Percentiles rank a stretch among this genome's conserved stretches.
These are phyloP conservation scores for Panulirus ornatus DNA, from an alignment of 1,140 invertebrate genomes.

Conservation along the genomic window DNA sequence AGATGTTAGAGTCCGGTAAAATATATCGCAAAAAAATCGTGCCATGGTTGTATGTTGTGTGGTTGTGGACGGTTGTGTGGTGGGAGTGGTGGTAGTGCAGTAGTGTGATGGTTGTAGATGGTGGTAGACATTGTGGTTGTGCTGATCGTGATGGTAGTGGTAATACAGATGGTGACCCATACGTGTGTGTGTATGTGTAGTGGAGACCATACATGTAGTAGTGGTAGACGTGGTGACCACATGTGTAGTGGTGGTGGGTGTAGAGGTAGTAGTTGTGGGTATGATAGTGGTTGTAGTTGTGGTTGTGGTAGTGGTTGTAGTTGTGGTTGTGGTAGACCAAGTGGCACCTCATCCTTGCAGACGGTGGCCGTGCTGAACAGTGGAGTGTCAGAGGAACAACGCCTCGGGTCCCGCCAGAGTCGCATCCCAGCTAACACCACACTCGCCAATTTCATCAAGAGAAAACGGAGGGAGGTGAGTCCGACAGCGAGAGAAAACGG, in stretches of 20 bases:
- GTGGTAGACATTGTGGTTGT: background rate
- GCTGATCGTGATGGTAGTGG: background rate
- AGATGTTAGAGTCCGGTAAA: too few relatives aligned
- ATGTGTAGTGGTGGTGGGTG: background rate
- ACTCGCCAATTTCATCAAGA: constrained; percentile 29
- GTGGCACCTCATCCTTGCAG: background rate
- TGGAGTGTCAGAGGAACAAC: constrained; percentile 8
- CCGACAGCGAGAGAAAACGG: background rate
- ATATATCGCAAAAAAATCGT: too few relatives aligned
- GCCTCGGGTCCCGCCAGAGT: background rate
- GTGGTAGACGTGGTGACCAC: background rate
- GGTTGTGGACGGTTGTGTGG: background rate
- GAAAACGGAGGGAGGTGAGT: constrained; percentile 14
- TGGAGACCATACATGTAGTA: background rate
- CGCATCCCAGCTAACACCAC: background rate
- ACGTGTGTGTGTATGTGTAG: background rate
- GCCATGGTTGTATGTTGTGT: too few relatives aligned
- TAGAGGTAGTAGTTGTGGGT: background rate
- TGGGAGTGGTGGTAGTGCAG: background rate
- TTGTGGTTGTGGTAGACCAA: background rate
- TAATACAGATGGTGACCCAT: background rate
- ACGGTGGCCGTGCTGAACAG: background rate
- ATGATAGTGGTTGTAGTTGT: background rate
- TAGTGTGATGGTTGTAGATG: background rate
- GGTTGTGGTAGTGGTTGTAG: background rate